Percentiles rank a stretch among this genome's conserved stretches.
These are phyloP conservation scores for Phenganax marumi DNA, from an alignment of 92 coral and sea anemone species.

Conservation along the genomic window DNA sequence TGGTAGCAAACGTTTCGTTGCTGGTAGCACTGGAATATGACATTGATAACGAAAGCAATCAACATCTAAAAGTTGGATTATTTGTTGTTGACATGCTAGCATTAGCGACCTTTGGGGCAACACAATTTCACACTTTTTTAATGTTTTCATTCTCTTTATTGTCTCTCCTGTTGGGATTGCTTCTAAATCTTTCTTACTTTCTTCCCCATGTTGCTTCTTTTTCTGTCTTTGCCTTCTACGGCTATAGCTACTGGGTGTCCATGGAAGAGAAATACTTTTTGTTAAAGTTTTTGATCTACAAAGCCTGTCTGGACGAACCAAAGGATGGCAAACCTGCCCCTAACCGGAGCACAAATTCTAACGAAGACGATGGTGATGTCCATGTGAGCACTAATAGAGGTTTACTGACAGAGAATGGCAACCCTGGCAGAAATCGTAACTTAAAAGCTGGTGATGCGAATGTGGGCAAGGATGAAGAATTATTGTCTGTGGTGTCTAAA, in stretches of 20 bases:
- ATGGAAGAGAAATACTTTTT: slow-evolving; percentile 2
- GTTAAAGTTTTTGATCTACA: not conserved
- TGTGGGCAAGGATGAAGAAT: not conserved
- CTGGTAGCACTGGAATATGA: too few relatives aligned
- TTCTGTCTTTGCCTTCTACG: not conserved
- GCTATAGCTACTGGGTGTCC: not conserved
- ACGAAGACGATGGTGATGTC: too few relatives aligned
- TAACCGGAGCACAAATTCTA: too few relatives aligned
- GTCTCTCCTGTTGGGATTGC: slow-evolving; percentile 18
- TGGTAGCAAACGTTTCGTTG: too few relatives aligned
- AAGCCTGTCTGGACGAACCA: not conserved
- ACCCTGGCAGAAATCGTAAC: not conserved
- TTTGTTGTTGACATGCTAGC: not conserved
- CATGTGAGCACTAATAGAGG: too few relatives aligned
- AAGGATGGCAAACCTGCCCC: too few relatives aligned
- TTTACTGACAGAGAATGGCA: too few relatives aligned
- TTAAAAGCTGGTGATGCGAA: not conserved
- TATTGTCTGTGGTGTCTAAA: slow-evolving; percentile 10
- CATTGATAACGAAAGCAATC: too few relatives aligned
- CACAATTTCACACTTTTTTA: not conserved
- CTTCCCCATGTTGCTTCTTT: not conserved
- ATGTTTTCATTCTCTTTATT: not conserved
- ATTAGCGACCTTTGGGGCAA: not conserved
- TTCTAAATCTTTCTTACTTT: slow-evolving; percentile 7
- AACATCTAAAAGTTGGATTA: too few relatives aligned